Conservation (phyloP, 2,888 invertebrate genomes). For the Adineta ricciae region DNA sequence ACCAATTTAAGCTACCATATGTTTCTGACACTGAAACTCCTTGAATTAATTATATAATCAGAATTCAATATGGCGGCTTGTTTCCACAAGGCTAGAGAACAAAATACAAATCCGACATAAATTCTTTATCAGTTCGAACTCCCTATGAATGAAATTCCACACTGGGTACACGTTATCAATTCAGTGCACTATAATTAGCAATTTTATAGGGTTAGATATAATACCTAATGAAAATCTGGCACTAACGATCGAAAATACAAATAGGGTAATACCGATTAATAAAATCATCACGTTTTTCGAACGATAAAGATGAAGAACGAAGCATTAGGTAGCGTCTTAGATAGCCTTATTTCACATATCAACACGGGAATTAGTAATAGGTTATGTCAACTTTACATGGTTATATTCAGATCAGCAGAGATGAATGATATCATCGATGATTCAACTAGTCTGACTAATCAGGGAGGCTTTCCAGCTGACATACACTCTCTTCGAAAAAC, state of each 20-base stretch:
- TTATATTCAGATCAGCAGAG: no score
- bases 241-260: neutral
- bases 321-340: neutral
- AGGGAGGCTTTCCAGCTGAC: no score
- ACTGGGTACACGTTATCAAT: no score
- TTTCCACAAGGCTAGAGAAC: neutral
- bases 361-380: neutral
- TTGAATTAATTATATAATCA: neutral
- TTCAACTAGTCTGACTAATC: no score
- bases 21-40: neutral
- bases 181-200: neutral
- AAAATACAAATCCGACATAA: no score
- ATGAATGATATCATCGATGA: no score
- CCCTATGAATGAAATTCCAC: no score
- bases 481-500: no score
- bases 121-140: no score
- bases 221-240: neutral
- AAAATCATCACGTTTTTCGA: neutral
- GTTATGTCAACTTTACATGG: neutral
- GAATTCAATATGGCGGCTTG: neutral
- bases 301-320: neutral
- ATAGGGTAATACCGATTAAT: neutral
- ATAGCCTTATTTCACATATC: neutral
- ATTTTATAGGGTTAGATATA: no score
- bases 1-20: neutral